Conservation (phyloP, 2,113 vertebrate genomes). For the Macquaria ambigua region DNA sequence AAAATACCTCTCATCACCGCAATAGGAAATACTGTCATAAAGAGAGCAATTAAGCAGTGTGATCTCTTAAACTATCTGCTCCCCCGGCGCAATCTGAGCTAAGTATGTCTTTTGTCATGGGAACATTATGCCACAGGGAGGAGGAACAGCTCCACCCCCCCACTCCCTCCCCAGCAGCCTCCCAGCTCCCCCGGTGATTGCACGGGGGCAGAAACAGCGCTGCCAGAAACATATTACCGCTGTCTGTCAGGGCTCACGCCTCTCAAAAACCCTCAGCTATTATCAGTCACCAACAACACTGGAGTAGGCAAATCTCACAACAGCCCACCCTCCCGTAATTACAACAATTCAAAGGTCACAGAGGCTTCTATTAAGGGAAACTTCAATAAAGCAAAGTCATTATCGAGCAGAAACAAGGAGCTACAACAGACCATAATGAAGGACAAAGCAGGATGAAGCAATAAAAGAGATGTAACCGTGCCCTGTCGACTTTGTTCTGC, state of each 20-base stretch:
- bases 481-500: slow-evolving; percentile 61
- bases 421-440: slow-evolving; percentile 60
- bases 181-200: slow-evolving; percentile 24
- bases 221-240: slow-evolving; percentile 17
- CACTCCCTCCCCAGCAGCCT: background rate
- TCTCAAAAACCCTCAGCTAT: slow-evolving; percentile 35
- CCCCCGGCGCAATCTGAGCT: slow-evolving; percentile 33
- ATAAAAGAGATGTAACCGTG: slow-evolving; percentile 36
- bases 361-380: slow-evolving; percentile 56
- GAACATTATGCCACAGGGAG: slow-evolving; percentile 29
- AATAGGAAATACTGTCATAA: slow-evolving; percentile 66
- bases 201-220: slow-evolving; percentile 3
- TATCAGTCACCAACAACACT: slow-evolving; percentile 25
- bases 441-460: slow-evolving; percentile 59
- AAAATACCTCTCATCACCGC: slow-evolving; percentile 63
- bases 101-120: slow-evolving; percentile 51
- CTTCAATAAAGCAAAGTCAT: slow-evolving; percentile 66
- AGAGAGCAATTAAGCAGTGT: slow-evolving; percentile 63
- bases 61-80: slow-evolving; percentile 56
- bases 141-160: slow-evolving; percentile 24
- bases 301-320: slow-evolving; percentile 43
- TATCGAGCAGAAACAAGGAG: slow-evolving; percentile 59
- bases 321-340: slow-evolving; percentile 48
- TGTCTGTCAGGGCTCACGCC: slow-evolving; percentile 35
- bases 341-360: slow-evolving; percentile 52